Base-by-base conservation (phyloP, 2,797 vertebrate genomes). In the Pteropus rufus region DNA sequence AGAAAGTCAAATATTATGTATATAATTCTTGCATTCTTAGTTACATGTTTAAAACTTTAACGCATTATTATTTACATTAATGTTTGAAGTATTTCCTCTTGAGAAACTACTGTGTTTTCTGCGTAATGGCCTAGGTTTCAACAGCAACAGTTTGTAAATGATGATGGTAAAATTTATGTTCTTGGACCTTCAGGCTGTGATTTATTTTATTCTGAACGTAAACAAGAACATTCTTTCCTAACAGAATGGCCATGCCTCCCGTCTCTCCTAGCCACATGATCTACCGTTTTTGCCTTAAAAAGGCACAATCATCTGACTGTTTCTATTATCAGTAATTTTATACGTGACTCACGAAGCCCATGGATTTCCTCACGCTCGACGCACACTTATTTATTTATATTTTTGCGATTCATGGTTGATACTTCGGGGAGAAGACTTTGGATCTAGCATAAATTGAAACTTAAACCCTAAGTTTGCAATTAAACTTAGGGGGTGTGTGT, bases 121-220 rank as follows among this genome's bases (percentile, higher is more conserved):
- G 14, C 60, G n/a, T 54, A 95, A 92, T 36, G 58, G 26, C n/a
- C 69, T 64, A 49, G 24, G 23, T 60, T 92, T 93, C 72, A 75
- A 4, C 29, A 39, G 46, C 39, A 49, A 64, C 31, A 34, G 67
- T 92, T 86, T 70, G 21, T 93, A 75, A 83, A 67, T 79, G 67
- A 79, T 84, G 65, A 69, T 65, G 52, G 56, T 36, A 62, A 79
- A 84, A 73, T 67, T 36, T 75, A 64, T 73, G 36, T 49, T 81
- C 41, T 80, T 69, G 46, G 76, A 39, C 7, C 76, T 90, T 65
- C 16, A 11, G 64, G 76, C 44, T 36, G 15, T 5, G 65, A 88
- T 69, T 82, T 83, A 75, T 91, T 95, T 36, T 93, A 8, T 76
- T 96, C 88, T 82, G 39, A 89, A 60, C 21, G 54, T 84, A 72